A percentile compares a stretch with the other conserved stretches of the same genome.
phyloP scores from a whole-genome alignment of 1,140 invertebrate species.

The Frieseomelitta varia region DNA sequence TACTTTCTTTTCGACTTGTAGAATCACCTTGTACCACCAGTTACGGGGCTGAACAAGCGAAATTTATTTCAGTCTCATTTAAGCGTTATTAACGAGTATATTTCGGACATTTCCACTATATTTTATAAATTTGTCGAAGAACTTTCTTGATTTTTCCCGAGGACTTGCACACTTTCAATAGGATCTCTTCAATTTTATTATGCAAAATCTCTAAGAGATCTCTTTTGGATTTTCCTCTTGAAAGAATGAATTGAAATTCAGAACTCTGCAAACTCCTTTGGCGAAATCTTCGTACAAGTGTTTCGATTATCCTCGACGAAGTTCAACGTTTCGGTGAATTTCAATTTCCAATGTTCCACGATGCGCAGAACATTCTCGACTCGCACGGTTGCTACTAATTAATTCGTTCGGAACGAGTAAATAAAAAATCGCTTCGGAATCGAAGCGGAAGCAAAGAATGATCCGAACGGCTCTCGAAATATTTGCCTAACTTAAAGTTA shows the following conservation, averaged over 20 bases:
- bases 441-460: neutral
- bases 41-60: no score
- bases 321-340: neutral
- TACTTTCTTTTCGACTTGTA: no score
- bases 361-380: neutral
- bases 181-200: no score
- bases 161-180: no score
- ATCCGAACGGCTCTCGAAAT: neutral
- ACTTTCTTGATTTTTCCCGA: no score
- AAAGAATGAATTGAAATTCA: neutral
- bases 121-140: no score
- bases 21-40: no score
- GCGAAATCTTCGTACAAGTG: no score
- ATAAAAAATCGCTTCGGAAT: neutral
- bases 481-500: conserved; percentile 7
- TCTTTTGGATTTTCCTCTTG: neutral
- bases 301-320: no score
- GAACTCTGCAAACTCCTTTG: neutral
- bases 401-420: neutral
- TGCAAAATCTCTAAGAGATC: neutral
- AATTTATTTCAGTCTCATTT: no score
- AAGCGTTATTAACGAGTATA: no score
- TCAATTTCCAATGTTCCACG: neutral
- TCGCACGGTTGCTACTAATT: neutral
- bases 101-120: no score